A percentile compares a stretch with the other conserved stretches of the same genome.
Evolutionary conservation across 2,113 vertebrate species (phyloP).

Genomic region (Naja naja): DNA sequence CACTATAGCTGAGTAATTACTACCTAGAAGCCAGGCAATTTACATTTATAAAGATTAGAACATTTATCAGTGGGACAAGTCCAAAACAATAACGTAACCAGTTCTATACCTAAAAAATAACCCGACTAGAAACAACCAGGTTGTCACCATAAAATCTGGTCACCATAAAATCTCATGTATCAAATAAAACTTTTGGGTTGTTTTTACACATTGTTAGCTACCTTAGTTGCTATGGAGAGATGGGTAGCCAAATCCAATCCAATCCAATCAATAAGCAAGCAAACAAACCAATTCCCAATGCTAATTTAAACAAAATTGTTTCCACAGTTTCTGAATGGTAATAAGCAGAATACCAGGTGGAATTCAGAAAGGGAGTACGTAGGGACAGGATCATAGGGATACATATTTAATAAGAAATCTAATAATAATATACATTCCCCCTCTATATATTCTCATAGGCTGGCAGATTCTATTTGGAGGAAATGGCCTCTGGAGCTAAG

Average conservation of each 20-base stretch:
- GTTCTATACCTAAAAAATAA: neutral
- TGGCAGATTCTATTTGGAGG: neutral
- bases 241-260: neutral
- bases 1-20: neutral
- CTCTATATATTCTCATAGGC: too few species aligned
- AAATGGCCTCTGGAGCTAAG: neutral
- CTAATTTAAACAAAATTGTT: neutral
- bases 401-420: too few species aligned
- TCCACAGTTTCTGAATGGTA: too few species aligned
- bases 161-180: neutral
- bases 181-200: neutral
- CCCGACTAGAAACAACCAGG: neutral
- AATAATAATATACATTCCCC: too few species aligned
- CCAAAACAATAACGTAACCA: neutral
- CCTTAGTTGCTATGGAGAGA: neutral
- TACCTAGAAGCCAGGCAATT: neutral
- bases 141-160: neutral
- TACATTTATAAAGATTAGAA: neutral
- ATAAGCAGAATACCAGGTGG: too few species aligned
- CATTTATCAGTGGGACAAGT: neutral
- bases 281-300: neutral
- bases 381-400: too few species aligned
- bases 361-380: too few species aligned
- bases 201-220: neutral
- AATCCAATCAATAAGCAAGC: neutral